Base-by-base conservation (phyloP, 2,888 invertebrate species). In the Ganaspis brasiliensis region DNA sequence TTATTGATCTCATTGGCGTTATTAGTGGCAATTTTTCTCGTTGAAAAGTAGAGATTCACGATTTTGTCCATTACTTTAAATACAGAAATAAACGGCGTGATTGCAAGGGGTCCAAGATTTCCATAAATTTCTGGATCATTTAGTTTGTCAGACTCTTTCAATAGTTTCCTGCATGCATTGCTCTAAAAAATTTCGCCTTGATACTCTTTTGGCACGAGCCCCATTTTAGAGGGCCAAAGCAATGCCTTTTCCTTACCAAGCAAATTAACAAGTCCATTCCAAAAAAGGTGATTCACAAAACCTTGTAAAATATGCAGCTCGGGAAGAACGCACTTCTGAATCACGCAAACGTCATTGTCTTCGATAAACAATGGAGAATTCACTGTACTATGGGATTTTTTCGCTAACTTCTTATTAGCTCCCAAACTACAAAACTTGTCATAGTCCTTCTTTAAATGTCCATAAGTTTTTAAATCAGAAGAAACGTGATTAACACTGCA, bases 211-310 rank as follows among this genome's bases (percentile, higher is more conserved):
- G 57, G 57, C 16, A 56, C 12, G 16, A 2, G 8, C 57, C 57
- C 4, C 4, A 56, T 14, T 56, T 56, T 56, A n/a, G 57, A 56
- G 16, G 74, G 74, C 67, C 67, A 74, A 49, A 74, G 12, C 16
- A 74, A 35, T 19, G 70, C 74, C 55, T 55, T 74, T 49, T 74
- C 74, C 37, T 21, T 24, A 19, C 67, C 74, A 16, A 74, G 24
- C 9, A 67, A 49, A n/a, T 26, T 26, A 24, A 74, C 56, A 12
- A 70, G 45, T 12, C 67, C 52, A 14, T 52, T n/a, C 55, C 70
- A 67, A 49, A 74, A n/a, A 40, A 40, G 2, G 10, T 40, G 40
- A 40, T 40, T 31, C 6, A 31, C 31, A 31, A 31, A 31, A 6
- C 73, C 73, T 37, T 73, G 40, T 40, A 73, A 35, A 31, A 73